Evolutionary conservation across 2,888 invertebrate genomes (phyloP).

Genomic region (Eledona agricola): DNA sequence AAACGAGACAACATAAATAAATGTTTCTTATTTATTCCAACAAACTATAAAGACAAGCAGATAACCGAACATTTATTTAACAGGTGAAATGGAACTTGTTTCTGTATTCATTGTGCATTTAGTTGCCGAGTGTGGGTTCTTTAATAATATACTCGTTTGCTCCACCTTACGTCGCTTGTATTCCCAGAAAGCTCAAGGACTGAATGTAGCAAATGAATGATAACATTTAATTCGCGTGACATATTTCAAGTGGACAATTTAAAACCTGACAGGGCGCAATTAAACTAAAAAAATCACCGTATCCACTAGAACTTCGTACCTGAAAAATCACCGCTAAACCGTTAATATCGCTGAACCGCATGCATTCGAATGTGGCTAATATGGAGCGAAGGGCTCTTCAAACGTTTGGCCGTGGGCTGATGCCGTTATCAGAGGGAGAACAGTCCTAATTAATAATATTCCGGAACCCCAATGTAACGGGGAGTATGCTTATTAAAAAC

Average conservation of each 20-base stretch:
- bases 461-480: conserved; percentile 40
- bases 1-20: no score
- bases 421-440: conserved; percentile 47
- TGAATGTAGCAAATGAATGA: conserved; percentile 16
- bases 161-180: conserved; percentile 5
- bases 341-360: conserved; percentile 25
- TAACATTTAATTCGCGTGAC: conserved; percentile 14
- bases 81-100: no score
- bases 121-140: no score
- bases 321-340: conserved; percentile 34
- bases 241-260: conserved; percentile 16
- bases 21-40: no score
- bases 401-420: conserved; percentile 43
- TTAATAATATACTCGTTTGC: no score
- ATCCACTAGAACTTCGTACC: conserved; percentile 13
- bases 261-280: conserved; percentile 7
- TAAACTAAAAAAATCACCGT: conserved; percentile 3
- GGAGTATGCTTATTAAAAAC: conserved; percentile 56
- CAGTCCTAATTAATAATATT: conserved; percentile 57
- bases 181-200: conserved; percentile 9
- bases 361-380: conserved; percentile 40
- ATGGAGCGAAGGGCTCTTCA: conserved; percentile 43
- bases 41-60: no score
- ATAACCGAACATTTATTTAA: no score
- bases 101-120: no score